Evolutionary conservation across 35 echinoderm and acorn worm species (phyloP).

Genomic region (Heliocidaris tuberculata): DNA sequence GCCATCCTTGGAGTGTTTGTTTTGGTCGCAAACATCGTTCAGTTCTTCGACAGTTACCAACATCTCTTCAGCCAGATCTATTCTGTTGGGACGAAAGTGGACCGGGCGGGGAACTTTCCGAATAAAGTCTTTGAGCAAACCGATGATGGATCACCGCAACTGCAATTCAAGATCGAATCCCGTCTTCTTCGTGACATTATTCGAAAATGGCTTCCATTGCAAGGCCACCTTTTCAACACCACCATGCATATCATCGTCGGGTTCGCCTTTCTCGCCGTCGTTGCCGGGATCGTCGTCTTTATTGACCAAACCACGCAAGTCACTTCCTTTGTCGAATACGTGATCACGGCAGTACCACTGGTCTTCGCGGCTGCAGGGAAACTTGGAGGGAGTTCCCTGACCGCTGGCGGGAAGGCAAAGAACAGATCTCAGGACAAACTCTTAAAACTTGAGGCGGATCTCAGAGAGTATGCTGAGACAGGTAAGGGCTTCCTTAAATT

Average conservation of each 20-base stretch:
- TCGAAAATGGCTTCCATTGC: background rate
- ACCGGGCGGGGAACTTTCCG: background rate
- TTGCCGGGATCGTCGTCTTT: background rate
- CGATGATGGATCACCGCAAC: background rate
- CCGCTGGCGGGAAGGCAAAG: background rate
- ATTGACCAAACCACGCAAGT: background rate
- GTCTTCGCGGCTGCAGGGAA: background rate
- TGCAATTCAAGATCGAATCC: background rate
- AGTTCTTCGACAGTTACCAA: slow-evolving; percentile 8
- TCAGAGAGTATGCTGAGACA: background rate
- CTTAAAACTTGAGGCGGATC: background rate
- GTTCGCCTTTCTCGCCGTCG: background rate
- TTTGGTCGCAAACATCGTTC: background rate
- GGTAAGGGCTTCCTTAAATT: background rate
- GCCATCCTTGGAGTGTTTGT: background rate
- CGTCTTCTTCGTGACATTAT: background rate
- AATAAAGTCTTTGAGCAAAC: background rate
- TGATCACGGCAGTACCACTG: background rate
- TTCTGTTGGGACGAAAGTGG: background rate
- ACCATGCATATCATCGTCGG: background rate
- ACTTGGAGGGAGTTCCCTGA: background rate
- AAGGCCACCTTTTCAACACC: background rate
- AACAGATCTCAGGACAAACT: background rate
- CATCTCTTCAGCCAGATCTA: background rate
- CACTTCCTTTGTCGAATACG: background rate